Evolutionary conservation across 64 coral and sea anemone genomes (phyloP), one percentile per base, ranked within the genome.

Genomic region (Cladopsammia gracilis): DNA sequence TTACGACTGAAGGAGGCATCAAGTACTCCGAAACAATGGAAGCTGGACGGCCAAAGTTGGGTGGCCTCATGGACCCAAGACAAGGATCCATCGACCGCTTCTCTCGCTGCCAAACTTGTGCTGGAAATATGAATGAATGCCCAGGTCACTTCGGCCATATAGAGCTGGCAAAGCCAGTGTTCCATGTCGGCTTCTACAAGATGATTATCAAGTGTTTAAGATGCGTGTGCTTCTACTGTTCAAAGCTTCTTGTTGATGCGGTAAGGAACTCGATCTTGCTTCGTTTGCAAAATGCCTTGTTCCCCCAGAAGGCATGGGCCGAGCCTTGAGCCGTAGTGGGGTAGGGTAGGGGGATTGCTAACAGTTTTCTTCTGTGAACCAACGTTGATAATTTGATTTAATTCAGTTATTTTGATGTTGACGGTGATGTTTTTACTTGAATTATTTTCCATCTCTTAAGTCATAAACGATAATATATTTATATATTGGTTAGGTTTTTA

Each of bases 111-210:
- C 98, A 99, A 86, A 99, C 98, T 67, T 99, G 98, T 78, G 98
- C 98, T 48, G 98, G 98, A 11, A 99, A 99, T 69, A 99, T 99
- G 98, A 94, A 88, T 11, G 98, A 99, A 68, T 99, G 98, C 68
- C 98, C 98, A 22, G 98, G 98, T 86, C 98, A 99, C 88, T 99
- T 96, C 83, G 98, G 98, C 20, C 98, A 99, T 76, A 94, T 99
- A 46, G 98, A 99, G 61, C 84, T 99, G 58, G 94, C 98, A 13
- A 96, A 99, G 92, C 98, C 98, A 62, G 98, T 99, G 62, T 99
- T 92, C 71, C 98, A 99, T 66, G 89, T 96, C 68, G 91, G 91
- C 48, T 99, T 96, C 76, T 76, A 96, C 22, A 90, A 92, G 25
- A 99, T 92, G 65, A 99, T 78, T 65, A 95, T 99, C 51, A 99